Base-by-base conservation (phyloP, 2,113 vertebrate species). In the Paramisgurnus dabryanus region DNA sequence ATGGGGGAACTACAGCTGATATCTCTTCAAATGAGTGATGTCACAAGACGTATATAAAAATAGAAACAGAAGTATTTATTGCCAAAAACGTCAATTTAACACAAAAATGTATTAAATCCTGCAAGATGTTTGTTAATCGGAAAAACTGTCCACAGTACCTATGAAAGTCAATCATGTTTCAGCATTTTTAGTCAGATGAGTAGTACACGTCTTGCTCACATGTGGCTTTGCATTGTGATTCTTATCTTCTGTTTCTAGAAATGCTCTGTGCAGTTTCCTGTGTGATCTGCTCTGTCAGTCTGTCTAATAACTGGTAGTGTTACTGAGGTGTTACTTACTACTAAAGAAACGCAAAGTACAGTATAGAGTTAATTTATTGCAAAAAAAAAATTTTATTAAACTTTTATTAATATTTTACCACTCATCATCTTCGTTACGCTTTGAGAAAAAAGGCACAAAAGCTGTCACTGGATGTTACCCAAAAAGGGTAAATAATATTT, bases 181-280 rank as follows among this genome's bases (percentile, higher is more conserved):
- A 75, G 43, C 53, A 45, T 15, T 74, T 73, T 50, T 76, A n/a
- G 43, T 64, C 73, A 76, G 73, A 39, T 10, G 60, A 39, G 73
- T 76, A 49, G 60, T 76, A 64, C 63, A 55, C 47, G 15, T 75
- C 73, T 67, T 77, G 63, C 63, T 77, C 57, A 63, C 9, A 55
- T 77, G 75, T 66, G 75, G 75, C 63, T 77, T 75, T 64, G 58
- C 58, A 64, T 64, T 75, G 34, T 77, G 75, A 77, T 77, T 5
- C 3, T 1, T 77, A 77, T 77, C 75, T 66, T 66, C 63, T 67
- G 27, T 77, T 77, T 67, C 63, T 66, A 76, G 74, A 55, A 76
- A 55, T 22, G 63, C 63, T 55, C 22, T 0, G 2, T 50, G 58
- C 22, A 63, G 75, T 53, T 77, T 77, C 75, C 75, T 55, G 75